Base-by-base conservation (phyloP, 2,888 invertebrate genomes). In the Lasioglossum leucozonium region DNA sequence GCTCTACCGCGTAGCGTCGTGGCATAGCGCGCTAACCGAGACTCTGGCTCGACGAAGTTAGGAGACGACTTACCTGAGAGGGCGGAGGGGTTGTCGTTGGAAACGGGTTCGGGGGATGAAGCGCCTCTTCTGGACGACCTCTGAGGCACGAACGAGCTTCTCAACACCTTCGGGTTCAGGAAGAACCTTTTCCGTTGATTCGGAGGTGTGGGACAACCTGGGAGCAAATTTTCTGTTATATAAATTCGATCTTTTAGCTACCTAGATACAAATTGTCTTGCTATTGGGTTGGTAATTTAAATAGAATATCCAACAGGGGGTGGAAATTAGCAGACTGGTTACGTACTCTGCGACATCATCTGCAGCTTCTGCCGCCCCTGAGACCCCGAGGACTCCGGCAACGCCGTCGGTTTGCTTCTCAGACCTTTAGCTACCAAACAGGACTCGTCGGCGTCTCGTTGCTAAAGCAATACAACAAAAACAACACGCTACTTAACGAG, bases 121-220 rank as follows among this genome's bases (percentile, higher is more conserved):
- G 93, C 89, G 1, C 91, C 92, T 75, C 93, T 89, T 42, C 93
- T 92, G 62, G 93, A 88, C 65, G 92, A 95, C 92, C 92, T 95
- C 92, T 92, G 95, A 88, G 94, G 96, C 93, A 88, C 96, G 92
- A 98, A 97, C n/a, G 98, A 97, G 95, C 97, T 98, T 86, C 97
- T 96, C 85, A 98, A 95, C 44, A 97, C 97, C 95, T 98, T 98
- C 16, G 98, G 97, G 92, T 97, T 98, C 72, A 98, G 96, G 95
- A 98, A 98, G 95, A 98, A 97, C 95, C 97, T 97, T 95, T 97
- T 97, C 91, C 98, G 96, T 86, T 96, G 96, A 91, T 97, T 97
- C 0, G 97, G 97, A 72, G 98, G 98, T 74, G 98, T 98, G 72
- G 98, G 98, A 93, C 98, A 98, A 89, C 95, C 95, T 95, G 87